Evolutionary conservation across 1,140 invertebrate genomes (phyloP), one percentile per base, ranked within the genome.

Genomic region (Achroia grisella): DNA sequence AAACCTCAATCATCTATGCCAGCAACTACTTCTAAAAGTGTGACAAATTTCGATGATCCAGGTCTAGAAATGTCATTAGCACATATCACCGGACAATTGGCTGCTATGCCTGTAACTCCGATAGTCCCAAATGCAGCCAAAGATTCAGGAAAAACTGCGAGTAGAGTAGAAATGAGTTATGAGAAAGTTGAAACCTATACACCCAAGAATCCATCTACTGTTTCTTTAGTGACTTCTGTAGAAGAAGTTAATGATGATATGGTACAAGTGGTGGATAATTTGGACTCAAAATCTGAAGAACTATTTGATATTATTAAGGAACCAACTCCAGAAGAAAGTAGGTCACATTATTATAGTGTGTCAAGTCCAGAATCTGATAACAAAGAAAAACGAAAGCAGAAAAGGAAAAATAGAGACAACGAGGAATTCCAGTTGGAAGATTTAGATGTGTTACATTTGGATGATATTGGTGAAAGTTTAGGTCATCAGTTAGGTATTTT

Each of bases 61-160:
- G 80, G 83, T 4, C 56, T 87, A 39, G 77, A 86, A 64, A 74
- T 84, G 59, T 87, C 86, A 11, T 69, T 87, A 48, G 83, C 81
- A n/a, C 75, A 83, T 61, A 83, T 87, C 5, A 86, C 86, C 14
- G 84, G 82, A 31, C 86, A 87, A 47, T 47, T 87, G 14, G 84
- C 84, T 28, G 69, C 64, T 11, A 70, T 85, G 59, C 83, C 80
- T 49, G 79, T 73, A 4, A 78, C 80, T 15, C 74, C 79, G 27
- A 76, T 86, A 33, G 52, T 77, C 48, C 59, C 81, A 6, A 71
- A 61, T 13, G 44, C 54, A 15, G 44, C 47, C 11, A 72, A 77
- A 48, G 63, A 74, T 40, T 46, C 63, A 8, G 49, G 40, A n/a
- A 50, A 53, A 2, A 61, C 44, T 8, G 47, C 48, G 9, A 56